Evolutionary conservation across 2,888 invertebrate genomes (phyloP), one percentile per base, ranked within the genome.

Genomic region (Phalera bucephala): DNA sequence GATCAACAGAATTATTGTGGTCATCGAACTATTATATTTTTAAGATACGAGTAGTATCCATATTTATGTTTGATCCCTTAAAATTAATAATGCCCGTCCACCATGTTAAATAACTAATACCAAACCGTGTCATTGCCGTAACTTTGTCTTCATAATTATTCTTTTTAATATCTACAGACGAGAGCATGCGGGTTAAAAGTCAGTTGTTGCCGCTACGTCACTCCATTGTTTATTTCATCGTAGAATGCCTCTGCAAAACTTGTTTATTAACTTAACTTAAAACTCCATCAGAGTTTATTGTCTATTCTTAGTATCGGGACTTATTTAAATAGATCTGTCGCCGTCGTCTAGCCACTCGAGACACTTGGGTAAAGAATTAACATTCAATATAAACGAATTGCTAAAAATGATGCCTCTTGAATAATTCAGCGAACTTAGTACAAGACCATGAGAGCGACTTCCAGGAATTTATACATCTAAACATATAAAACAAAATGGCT

Each of bases 101-200:
- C n/a, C n/a, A n/a, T n/a, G n/a, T n/a, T n/a, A n/a, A n/a, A n/a
- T n/a, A 36, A 36, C 23, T 30, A 36, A 12, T 36, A 14, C 30
- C 29, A 39, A 52, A 32, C 42, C 30, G 41, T 59, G 49, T 57
- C 53, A 51, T 55, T 60, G 56, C 38, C 40, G 45, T 60, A 54
- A 56, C 50, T 52, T 57, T 50, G 40, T 33, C 41, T 33, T 45
- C 32, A 47, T 47, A 32, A 56, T 61, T 58, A 50, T 64, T 60
- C 59, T 66, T 64, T 52, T 59, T 63, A 60, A 43, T 55, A 62
- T 51, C 37, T 42, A 39, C 39, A 53, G 40, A 43, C 12, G 11
- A 42, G n/a, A n/a, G 45, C 43, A 60, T 64, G 53, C 58, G 57
- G 72, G 80, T 75, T 62, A 73, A 74, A 72, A 64, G 72, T 72